Conservation (phyloP, 2,888 invertebrate species). For the Papilio protenor region DNA sequence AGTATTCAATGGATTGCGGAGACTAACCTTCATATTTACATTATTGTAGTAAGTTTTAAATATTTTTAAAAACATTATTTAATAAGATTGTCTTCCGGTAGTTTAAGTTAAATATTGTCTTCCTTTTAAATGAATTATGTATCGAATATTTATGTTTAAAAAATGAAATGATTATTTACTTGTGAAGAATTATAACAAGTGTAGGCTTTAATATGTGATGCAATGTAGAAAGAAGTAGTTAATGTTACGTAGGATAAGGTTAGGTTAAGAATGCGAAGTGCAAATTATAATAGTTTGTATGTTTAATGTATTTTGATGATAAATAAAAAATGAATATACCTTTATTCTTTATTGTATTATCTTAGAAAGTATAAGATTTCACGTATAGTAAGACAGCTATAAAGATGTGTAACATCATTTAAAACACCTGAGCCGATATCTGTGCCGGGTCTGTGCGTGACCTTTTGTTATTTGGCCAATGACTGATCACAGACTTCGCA, state of each 20-base stretch:
- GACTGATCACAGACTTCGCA: constrained; percentile 25
- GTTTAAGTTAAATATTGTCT: background rate
- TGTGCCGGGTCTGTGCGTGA: constrained; percentile 1
- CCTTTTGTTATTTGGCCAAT: constrained; percentile 35
- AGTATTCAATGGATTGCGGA: constrained; percentile 68
- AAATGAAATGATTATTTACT: background rate
- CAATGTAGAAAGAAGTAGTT: background rate
- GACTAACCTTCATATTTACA: constrained; percentile 24
- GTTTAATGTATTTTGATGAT: background rate
- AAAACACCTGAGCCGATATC: constrained; percentile 2
- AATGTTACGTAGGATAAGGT: background rate
- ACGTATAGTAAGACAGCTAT: background rate
- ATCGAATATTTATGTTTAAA: background rate
- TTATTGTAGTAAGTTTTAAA: background rate
- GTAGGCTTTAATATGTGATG: constrained; percentile 1
- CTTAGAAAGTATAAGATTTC: background rate
- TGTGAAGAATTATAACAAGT: background rate
- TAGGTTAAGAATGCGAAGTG: background rate
- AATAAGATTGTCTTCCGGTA: constrained; percentile 11
- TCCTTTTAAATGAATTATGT: background rate
- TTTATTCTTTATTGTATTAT: background rate
- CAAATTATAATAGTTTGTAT: background rate
- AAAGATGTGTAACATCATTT: background rate
- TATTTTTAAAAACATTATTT: background rate
- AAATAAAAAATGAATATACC: background rate